These are phyloP conservation scores for Etheostoma nigrum DNA, from an alignment of 2,797 vertebrate species.

Conservation along the genomic window DNA sequence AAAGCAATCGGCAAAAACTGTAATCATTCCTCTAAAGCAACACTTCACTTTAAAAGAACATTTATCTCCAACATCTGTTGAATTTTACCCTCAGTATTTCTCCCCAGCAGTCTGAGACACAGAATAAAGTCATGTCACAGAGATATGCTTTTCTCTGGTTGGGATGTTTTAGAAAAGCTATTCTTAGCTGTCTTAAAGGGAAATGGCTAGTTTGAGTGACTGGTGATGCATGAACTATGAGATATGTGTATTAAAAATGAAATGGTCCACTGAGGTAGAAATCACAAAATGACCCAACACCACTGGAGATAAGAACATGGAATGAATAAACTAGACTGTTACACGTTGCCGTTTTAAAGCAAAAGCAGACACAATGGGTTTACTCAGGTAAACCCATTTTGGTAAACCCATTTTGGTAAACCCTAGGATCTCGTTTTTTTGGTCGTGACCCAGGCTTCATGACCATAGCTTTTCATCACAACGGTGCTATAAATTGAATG, in stretches of 20 bases:
- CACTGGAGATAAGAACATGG: not conserved
- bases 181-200: conserved; percentile 14
- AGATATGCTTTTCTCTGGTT: not conserved
- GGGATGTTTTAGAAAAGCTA: conserved; percentile 11
- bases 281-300: conserved; percentile 8
- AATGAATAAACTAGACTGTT: not conserved
- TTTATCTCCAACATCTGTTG: conserved; percentile 24
- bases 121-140: not conserved
- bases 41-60: conserved; percentile 19
- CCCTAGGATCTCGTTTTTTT: too few relatives aligned
- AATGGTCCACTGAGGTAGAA: conserved; percentile 2
- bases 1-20: too few relatives aligned
- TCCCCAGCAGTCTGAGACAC: not conserved
- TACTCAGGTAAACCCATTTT: too few relatives aligned
- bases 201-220: conserved; percentile 7
- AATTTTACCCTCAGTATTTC: conserved; percentile 9
- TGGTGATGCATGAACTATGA: conserved; percentile 28
- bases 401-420: too few relatives aligned
- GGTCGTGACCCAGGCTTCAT: too few relatives aligned
- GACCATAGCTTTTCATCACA: too few relatives aligned
- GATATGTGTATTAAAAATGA: conserved; percentile 19
- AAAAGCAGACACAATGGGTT: not conserved
- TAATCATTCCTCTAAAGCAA: conserved; percentile 23
- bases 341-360: not conserved
- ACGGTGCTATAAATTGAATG: too few relatives aligned